Evolutionary conservation across 2,888 invertebrate species (phyloP), one percentile per base, ranked within the genome.

Genomic region (Pseudanteris insignis): DNA sequence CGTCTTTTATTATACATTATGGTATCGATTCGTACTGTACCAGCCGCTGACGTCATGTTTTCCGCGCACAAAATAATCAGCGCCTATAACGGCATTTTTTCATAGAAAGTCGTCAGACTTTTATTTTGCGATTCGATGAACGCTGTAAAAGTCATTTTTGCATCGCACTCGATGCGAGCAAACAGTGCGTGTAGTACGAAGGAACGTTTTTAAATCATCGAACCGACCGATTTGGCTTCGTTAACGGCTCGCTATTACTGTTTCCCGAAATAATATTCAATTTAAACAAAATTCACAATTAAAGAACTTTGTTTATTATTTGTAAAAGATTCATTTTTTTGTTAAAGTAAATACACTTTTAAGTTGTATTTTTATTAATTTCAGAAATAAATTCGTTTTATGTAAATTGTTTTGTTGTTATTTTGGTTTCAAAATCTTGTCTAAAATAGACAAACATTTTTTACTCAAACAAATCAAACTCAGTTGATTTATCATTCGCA

Each of bases 21-120:
- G 33, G 10, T 46, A 53, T 59, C 51, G 59, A 59, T 59, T 50
- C 26, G 37, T 13, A 9, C 50, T 59, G 59, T 59, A 53, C 59
- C 59, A 53, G 59, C 47, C 24, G 28, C 29, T 59, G 53, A 26
- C 53, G 59, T 53, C 51, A 59, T 41, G 25, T 6, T 5, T 9
- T 9, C 26, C 8, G 8, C 26, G 26, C 26, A 8, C 8, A 15
- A 21, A 21, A 36, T 26, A 33, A 44, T 34, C 30, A 8, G 8
- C 4, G 46, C 21, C 40, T 26, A 38, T 40, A 24, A 14, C 11
- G 3, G 14, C 33, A 14, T 14, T 38, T 50, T 40, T 50, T 21
- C 21, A 6, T 24, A 29, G 33, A 50, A 40, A 50, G 25, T 30
- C 36, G 51, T n/a, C n/a, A n/a, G n/a, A n/a, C n/a, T 28, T 10